These are phyloP conservation scores for Columba livia DNA, from an alignment of 2,113 vertebrate species.

Conservation along the genomic window DNA sequence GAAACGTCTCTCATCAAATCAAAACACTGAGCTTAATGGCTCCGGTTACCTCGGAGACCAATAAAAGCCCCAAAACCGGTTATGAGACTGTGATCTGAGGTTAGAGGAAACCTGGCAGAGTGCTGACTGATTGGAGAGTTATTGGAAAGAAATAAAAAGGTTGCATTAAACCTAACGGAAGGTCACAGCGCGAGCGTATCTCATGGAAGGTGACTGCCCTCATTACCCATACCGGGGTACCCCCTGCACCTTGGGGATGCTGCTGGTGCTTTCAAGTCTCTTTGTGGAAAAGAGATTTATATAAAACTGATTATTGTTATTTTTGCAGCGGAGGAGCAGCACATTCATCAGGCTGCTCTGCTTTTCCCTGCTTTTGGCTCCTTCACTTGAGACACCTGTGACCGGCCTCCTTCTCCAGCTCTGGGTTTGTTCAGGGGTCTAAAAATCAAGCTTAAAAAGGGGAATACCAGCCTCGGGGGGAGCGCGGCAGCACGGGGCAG, in stretches of 20 bases:
- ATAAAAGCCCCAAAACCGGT: slow-evolving; percentile 68
- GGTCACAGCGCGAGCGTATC: slow-evolving; percentile 31
- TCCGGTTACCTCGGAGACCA: slow-evolving; percentile 62
- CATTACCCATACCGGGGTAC: slow-evolving; percentile 7
- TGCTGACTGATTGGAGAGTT: slow-evolving; percentile 61
- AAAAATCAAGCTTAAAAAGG: background rate
- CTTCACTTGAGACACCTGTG: background rate
- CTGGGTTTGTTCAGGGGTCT: background rate
- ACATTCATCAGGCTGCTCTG: background rate
- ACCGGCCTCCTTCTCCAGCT: slow-evolving; percentile 17
- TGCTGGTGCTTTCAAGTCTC: background rate
- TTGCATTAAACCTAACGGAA: slow-evolving; percentile 46
- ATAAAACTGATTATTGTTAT: slow-evolving; percentile 35
- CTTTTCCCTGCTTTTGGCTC: background rate
- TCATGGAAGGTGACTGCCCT: slow-evolving; percentile 23
- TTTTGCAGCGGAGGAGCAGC: background rate
- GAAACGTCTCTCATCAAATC: slow-evolving; percentile 56
- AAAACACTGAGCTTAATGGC: slow-evolving; percentile 62
- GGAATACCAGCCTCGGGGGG: background rate
- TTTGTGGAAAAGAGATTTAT: slow-evolving; percentile 37
- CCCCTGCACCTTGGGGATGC: background rate
- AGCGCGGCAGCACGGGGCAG: no score
- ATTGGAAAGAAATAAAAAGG: slow-evolving; percentile 73
- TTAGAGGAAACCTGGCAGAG: slow-evolving; percentile 47
- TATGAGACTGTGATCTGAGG: slow-evolving; percentile 64